Evolutionary conservation across 2,888 invertebrate species (phyloP).

Genomic region (Parascotia fuliginaria): DNA sequence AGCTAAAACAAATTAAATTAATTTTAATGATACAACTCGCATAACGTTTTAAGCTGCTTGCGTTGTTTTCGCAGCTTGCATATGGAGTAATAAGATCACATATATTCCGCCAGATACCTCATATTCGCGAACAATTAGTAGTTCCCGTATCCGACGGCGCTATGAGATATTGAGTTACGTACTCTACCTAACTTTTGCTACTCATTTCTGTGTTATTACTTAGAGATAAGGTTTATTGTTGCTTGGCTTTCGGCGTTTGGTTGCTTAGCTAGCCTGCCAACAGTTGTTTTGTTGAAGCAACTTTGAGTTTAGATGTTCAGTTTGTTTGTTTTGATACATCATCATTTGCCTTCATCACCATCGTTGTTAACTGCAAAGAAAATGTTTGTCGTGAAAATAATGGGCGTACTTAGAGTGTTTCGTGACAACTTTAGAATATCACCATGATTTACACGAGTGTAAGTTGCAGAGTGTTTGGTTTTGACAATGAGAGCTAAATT

Average conservation of each 20-base stretch:
- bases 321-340: constrained; percentile 58
- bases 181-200: constrained; percentile 14
- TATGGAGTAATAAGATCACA: not conserved
- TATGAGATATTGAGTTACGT: constrained; percentile 67
- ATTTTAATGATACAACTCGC: not conserved
- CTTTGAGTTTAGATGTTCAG: constrained; percentile 60
- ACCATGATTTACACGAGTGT: constrained; percentile 11
- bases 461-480: not conserved
- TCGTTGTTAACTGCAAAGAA: constrained; percentile 22
- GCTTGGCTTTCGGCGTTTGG: not conserved
- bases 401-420: constrained; percentile 6
- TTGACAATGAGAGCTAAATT: not conserved
- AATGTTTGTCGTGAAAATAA: constrained; percentile 27
- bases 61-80: not conserved
- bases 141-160: constrained; percentile 42
- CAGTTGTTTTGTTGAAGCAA: constrained; percentile 57
- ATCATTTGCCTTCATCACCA: constrained; percentile 34
- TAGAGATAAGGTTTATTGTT: constrained; percentile 11
- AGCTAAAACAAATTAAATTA: not conserved
- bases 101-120: constrained; percentile 17
- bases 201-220: not conserved
- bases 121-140: constrained; percentile 45
- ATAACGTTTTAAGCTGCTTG: not conserved
- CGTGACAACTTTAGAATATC: not conserved
- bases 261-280: constrained; percentile 21